Percentiles rank a stretch among this genome's conserved stretches.
These are phyloP conservation scores for Danaus melanippus DNA, from an alignment of 1,140 invertebrate species.

Conservation along the genomic window DNA sequence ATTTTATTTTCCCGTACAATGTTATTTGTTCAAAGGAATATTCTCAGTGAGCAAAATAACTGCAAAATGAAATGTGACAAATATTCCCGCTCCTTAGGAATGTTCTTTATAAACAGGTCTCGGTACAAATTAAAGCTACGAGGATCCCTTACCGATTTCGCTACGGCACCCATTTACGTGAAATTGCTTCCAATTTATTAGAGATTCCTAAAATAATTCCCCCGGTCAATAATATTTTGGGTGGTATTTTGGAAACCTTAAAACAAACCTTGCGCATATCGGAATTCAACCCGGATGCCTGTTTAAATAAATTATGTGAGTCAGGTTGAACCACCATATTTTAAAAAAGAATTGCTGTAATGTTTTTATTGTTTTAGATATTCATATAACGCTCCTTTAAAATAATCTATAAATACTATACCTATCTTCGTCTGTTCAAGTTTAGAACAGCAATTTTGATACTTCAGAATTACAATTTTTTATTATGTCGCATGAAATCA, in stretches of 20 bases:
- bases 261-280: conserved; percentile 12
- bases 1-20: neutral
- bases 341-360: conserved; percentile 1
- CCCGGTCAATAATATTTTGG: conserved; percentile 19
- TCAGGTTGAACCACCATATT: conserved; percentile 1
- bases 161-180: conserved; percentile 17
- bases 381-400: neutral
- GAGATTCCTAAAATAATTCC: conserved; percentile 22
- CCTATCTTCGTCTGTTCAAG: too few relatives aligned
- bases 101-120: conserved; percentile 19
- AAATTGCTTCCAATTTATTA: conserved; percentile 22
- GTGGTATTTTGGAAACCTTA: conserved; percentile 13
- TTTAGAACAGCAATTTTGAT: too few relatives aligned
- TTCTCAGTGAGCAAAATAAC: conserved; percentile 10
- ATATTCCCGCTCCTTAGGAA: conserved; percentile 20
- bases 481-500: neutral
- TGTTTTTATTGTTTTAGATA: conserved; percentile 3
- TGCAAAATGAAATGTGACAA: conserved; percentile 22
- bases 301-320: neutral
- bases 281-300: conserved; percentile 12
- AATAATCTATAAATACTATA: neutral
- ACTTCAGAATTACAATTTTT: neutral
- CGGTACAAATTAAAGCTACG: conserved; percentile 18
- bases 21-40: conserved; percentile 17
- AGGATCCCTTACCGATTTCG: conserved; percentile 9